Conservation (phyloP, 2,113 vertebrate genomes). For the Strigops habroptila region DNA sequence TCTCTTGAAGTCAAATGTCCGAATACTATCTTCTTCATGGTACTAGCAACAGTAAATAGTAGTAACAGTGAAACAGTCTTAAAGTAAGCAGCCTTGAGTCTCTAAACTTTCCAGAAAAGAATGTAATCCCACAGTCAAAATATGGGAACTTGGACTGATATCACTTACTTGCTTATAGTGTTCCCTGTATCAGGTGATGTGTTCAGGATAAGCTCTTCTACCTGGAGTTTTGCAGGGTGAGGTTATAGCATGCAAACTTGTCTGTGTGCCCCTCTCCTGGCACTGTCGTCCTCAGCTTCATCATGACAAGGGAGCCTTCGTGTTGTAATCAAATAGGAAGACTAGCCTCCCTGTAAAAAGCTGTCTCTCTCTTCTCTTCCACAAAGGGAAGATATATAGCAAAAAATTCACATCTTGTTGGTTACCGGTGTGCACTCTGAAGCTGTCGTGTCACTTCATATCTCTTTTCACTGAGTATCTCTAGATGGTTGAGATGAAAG, state of each 20-base stretch:
- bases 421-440: not conserved
- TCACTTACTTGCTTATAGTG: not conserved
- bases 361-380: not conserved
- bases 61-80: not conserved
- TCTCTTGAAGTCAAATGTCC: slow-evolving; percentile 57
- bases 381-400: not conserved
- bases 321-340: fast-evolving
- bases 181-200: not conserved
- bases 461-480: not conserved
- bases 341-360: not conserved
- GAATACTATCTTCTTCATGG: not conserved
- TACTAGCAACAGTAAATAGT: not conserved
- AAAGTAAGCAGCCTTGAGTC: not conserved
- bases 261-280: not conserved
- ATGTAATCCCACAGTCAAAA: not conserved
- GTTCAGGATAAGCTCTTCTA: not conserved
- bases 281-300: not conserved
- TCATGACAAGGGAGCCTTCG: not conserved
- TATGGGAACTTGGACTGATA: not conserved
- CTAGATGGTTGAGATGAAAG: not conserved
- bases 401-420: not conserved
- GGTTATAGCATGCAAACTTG: not conserved
- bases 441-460: not conserved
- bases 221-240: not conserved
- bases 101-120: not conserved